phyloP scores from a whole-genome alignment of 2,797 vertebrate species.

The Numenius phaeopus region DNA sequence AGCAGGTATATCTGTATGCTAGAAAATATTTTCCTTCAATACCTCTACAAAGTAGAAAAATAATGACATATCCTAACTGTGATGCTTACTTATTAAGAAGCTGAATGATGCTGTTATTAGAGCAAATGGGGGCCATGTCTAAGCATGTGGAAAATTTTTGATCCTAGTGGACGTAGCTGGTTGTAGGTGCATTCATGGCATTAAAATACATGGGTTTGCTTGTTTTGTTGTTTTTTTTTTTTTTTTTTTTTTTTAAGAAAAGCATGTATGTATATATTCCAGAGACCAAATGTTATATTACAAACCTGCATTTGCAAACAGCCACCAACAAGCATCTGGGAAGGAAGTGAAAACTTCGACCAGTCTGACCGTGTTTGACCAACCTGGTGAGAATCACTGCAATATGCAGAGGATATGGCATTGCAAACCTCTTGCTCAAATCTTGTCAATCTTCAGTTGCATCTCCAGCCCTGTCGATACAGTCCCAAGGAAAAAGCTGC shows the following conservation, averaged over 20 bases:
- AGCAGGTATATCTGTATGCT: background rate
- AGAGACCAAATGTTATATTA: background rate
- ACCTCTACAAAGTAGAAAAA: background rate
- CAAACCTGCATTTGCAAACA: background rate
- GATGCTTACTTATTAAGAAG: background rate
- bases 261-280: background rate
- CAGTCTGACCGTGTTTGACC: background rate
- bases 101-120: background rate
- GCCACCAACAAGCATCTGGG: background rate
- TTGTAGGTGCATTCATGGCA: background rate
- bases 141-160: background rate
- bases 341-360: background rate
- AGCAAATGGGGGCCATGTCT: background rate
- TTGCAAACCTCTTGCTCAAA: background rate
- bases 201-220: background rate
- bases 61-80: background rate
- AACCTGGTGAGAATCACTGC: background rate
- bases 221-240: too few species aligned
- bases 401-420: background rate
- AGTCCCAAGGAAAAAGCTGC: background rate
- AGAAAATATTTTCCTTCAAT: background rate
- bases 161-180: background rate
- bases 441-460: background rate
- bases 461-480: background rate
- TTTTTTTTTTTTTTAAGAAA: background rate